Conservation (phyloP, 2,113 vertebrate species). For the Coreoperca whiteheadi region DNA sequence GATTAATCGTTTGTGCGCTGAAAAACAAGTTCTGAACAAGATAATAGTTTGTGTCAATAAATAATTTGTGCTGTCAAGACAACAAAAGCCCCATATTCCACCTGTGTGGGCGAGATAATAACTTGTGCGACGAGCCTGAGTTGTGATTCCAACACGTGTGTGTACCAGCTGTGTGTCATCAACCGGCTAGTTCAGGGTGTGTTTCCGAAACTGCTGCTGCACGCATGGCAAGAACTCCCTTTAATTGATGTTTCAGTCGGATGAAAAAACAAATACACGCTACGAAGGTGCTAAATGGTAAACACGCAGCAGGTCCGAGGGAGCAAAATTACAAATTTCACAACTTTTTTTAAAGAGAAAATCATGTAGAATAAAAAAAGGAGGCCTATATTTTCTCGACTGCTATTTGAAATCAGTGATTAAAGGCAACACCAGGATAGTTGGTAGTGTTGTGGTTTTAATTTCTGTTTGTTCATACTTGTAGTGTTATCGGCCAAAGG, state of each 20-base stretch:
- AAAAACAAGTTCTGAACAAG: too few species aligned
- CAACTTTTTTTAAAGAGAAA: slow-evolving; percentile 15
- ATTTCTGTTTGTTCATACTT: slow-evolving; percentile 36
- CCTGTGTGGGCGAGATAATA: neutral
- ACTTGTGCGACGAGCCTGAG: too few species aligned
- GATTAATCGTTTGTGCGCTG: too few species aligned
- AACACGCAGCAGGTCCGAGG: slow-evolving; percentile 35
- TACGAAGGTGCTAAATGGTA: slow-evolving; percentile 49
- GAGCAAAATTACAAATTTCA: slow-evolving; percentile 35
- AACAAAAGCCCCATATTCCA: neutral
- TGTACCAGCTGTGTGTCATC: slow-evolving; percentile 54
- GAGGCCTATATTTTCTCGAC: slow-evolving; percentile 28
- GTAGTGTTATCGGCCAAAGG: slow-evolving; percentile 55
- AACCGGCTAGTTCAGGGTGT: neutral
- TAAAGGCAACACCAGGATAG: slow-evolving; percentile 23
- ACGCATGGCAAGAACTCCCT: slow-evolving; percentile 48
- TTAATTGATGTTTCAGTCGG: slow-evolving; percentile 51
- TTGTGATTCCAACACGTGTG: neutral
- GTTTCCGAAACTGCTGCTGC: slow-evolving; percentile 7
- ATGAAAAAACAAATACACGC: neutral
- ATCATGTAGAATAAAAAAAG: neutral
- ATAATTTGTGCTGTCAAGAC: neutral
- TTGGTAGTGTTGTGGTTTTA: slow-evolving; percentile 21
- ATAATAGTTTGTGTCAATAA: neutral
- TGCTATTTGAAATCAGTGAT: slow-evolving; percentile 16